Conservation (phyloP, 1,140 invertebrate genomes). For the Drosophila ficusphila region DNA sequence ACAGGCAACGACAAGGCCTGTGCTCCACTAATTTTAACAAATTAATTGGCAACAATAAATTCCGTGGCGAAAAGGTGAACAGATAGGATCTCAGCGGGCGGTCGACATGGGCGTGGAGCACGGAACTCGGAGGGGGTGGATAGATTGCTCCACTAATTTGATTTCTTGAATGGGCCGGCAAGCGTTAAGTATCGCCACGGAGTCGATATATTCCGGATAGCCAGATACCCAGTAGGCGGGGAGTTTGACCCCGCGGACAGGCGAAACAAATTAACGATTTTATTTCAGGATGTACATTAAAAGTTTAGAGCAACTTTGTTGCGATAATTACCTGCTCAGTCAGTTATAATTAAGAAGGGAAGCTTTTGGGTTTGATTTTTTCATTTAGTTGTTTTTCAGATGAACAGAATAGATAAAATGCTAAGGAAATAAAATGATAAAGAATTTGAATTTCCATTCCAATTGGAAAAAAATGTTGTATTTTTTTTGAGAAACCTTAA, state of each 20-base stretch:
- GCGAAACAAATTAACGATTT: neutral
- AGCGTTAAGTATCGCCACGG: conserved; percentile 61
- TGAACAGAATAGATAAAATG: too few species aligned
- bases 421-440: too few species aligned
- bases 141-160: conserved; percentile 78
- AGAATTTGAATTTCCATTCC: too few species aligned
- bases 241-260: neutral
- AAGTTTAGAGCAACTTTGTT: too few species aligned
- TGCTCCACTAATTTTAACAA: conserved; percentile 80
- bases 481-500: too few species aligned
- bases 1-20: conserved; percentile 32
- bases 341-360: too few species aligned
- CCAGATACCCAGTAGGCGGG: conserved; percentile 30
- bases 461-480: too few species aligned
- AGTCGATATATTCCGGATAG: conserved; percentile 55
- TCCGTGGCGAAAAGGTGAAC: conserved; percentile 72
- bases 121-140: conserved; percentile 25
- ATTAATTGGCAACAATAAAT: conserved; percentile 83
- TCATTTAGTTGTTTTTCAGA: too few species aligned
- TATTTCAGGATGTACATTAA: neutral
- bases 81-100: conserved; percentile 59
- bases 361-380: too few species aligned
- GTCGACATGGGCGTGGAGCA: neutral
- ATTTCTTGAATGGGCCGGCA: conserved; percentile 67
- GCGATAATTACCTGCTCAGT: too few species aligned